Conservation (phyloP, 1,140 invertebrate genomes). For the Drosophila serrata region DNA sequence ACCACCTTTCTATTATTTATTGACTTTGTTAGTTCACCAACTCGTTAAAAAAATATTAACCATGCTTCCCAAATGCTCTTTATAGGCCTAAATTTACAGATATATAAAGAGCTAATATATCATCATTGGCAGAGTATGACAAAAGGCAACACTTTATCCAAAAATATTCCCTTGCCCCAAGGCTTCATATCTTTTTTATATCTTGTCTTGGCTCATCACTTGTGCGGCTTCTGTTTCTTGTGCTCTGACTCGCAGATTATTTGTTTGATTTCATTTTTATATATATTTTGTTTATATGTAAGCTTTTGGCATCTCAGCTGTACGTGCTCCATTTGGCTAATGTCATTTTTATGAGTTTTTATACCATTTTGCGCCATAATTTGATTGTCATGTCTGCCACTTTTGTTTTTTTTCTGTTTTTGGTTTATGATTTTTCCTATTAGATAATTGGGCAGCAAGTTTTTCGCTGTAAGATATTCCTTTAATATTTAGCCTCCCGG, state of each 20-base stretch:
- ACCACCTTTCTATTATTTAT: constrained; percentile 5
- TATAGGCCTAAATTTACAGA: not conserved
- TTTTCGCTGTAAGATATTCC: constrained; percentile 9
- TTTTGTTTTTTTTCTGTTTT: constrained; percentile 31
- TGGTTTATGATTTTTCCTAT: constrained; percentile 38
- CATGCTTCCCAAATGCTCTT: not conserved
- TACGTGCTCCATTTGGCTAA: constrained; percentile 66
- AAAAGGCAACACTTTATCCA: not conserved
- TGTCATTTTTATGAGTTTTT: constrained; percentile 59
- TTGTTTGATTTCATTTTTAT: constrained; percentile 66
- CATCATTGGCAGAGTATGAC: constrained; percentile 8
- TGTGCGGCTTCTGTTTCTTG: constrained; percentile 50
- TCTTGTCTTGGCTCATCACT: constrained; percentile 30
- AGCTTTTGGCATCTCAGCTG: constrained; percentile 22
- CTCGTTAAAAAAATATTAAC: not conserved
- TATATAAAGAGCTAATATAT: not conserved
- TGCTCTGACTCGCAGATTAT: constrained; percentile 45
- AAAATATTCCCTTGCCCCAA: not conserved
- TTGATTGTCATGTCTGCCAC: constrained; percentile 49
- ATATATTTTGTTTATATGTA: constrained; percentile 57
- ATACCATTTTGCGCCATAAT: constrained; percentile 42
- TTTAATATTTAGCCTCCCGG: constrained; percentile 5
- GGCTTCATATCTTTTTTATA: constrained; percentile 10
- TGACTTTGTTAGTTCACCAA: constrained; percentile 10
- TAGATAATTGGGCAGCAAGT: constrained; percentile 36